A percentile compares a stretch with the other conserved stretches of the same genome.
These are phyloP conservation scores for Chaitophorus viminalis DNA, from an alignment of 2,888 invertebrate species.

Conservation along the genomic window DNA sequence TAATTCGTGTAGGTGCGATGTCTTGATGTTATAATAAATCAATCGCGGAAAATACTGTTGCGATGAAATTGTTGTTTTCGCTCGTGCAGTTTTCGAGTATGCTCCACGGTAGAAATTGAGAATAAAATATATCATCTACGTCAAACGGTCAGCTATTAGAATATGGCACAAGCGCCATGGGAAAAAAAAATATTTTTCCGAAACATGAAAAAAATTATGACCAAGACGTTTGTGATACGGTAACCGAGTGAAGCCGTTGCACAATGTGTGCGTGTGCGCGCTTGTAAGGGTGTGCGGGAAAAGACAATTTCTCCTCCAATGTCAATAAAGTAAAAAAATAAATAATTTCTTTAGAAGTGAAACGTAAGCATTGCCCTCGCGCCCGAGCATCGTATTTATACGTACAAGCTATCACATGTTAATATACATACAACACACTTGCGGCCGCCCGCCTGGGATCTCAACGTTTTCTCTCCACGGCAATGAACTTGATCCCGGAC, in stretches of 20 bases:
- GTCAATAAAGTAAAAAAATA: conserved; percentile 22
- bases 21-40: not conserved
- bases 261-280: not conserved
- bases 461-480: not conserved
- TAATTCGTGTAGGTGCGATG: not conserved
- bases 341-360: conserved; percentile 36
- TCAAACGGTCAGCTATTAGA: too few species aligned
- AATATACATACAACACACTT: not conserved
- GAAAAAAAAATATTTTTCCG: too few species aligned
- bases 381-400: too few species aligned
- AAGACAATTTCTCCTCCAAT: conserved; percentile 18
- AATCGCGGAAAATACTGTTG: not conserved
- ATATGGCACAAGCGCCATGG: too few species aligned
- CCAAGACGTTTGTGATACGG: too few species aligned
- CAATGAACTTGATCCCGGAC: conserved; percentile 21
- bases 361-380: not conserved
- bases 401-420: too few species aligned
- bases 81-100: not conserved
- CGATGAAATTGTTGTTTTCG: not conserved
- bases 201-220: too few species aligned
- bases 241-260: too few species aligned
- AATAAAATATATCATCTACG: too few species aligned
- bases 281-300: not conserved
- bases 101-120: too few species aligned
- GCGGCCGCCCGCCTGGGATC: not conserved